phyloP scores from a whole-genome alignment of 2,888 invertebrate species.

The Alsophila aescularia region DNA sequence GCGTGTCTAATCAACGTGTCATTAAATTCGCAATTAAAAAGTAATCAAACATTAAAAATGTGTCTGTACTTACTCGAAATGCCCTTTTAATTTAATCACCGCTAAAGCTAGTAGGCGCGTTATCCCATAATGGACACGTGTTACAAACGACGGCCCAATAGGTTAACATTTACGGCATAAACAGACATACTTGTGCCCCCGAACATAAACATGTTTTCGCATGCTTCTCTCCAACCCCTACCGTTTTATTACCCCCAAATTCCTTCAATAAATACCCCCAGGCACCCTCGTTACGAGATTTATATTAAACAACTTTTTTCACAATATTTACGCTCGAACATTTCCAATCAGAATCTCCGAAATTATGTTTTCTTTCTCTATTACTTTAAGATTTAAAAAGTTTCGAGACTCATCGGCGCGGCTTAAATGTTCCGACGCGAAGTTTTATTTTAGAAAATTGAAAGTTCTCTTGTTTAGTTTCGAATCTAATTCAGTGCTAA shows the following conservation, averaged over 20 bases:
- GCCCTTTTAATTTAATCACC: conserved; percentile 15
- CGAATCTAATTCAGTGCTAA: conserved; percentile 7
- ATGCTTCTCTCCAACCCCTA: conserved; percentile 23
- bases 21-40: background rate
- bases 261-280: conserved; percentile 46
- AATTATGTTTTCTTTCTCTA: conserved; percentile 26
- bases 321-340: conserved; percentile 31
- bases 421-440: conserved; percentile 8
- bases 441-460: conserved; percentile 11
- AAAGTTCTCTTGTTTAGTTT: conserved; percentile 1
- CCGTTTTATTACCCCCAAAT: conserved; percentile 42
- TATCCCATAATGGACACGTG: conserved; percentile 16
- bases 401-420: conserved; percentile 1
- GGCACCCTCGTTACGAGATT: conserved; percentile 35
- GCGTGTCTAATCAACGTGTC: background rate
- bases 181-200: conserved; percentile 15
- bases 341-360: conserved; percentile 26
- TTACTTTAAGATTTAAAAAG: conserved; percentile 21
- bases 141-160: conserved; percentile 16
- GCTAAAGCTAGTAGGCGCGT: conserved; percentile 10
- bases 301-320: conserved; percentile 37
- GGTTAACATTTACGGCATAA: conserved; percentile 15
- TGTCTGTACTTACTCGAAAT: conserved; percentile 9
- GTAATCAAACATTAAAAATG: background rate
- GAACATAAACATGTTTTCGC: conserved; percentile 39